Evolutionary conservation across 2,888 invertebrate species (phyloP), one percentile per base, ranked within the genome.

Genomic region (Clusia tigrina): DNA sequence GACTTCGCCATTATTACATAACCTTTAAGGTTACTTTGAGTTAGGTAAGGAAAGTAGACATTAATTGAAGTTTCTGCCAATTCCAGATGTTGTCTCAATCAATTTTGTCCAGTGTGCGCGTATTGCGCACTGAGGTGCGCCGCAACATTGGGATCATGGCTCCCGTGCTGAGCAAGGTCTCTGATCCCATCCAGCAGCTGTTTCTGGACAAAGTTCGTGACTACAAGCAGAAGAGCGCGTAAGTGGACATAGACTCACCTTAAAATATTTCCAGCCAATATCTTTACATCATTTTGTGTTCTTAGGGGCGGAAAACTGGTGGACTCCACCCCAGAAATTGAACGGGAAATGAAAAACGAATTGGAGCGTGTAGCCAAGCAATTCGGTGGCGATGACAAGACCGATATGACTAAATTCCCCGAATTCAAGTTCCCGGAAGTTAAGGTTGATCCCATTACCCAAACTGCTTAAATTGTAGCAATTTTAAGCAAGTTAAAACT

Each of bases 151-250:
- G 92, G 61, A 87, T 93, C 54, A 83, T 89, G 56, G 90, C 90
- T 51, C 89, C 90, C 55, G 86, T 85, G 26, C 79, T 90, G 42
- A 88, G 88, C 76, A 92, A 91, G 81, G 91, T 89, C 1, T 84
- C 87, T 2, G 97, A 98, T 82, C 96, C 97, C 2, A 94, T 98
- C 78, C 97, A 97, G 83, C 92, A 96, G 83, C 85, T 97, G 57
- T 98, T 98, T 83, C 82, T 97, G 42, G 94, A 96, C 71, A 96
- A 97, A 89, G 88, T 97, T 71, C 88, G 90, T 68, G 96, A 96
- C 85, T 98, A 95, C 86, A 91, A 89, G 80, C 86, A 90, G 74
- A 95, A 95, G 83, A 92, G 92, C 87, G 84, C 88, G 95, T 95
- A 88, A 87, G 90, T 88, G 17, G 17, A 32, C 6, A 32, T 32